These are phyloP conservation scores for Xiphophorus hellerii DNA, from an alignment of 2,113 vertebrate genomes.

Conservation along the genomic window DNA sequence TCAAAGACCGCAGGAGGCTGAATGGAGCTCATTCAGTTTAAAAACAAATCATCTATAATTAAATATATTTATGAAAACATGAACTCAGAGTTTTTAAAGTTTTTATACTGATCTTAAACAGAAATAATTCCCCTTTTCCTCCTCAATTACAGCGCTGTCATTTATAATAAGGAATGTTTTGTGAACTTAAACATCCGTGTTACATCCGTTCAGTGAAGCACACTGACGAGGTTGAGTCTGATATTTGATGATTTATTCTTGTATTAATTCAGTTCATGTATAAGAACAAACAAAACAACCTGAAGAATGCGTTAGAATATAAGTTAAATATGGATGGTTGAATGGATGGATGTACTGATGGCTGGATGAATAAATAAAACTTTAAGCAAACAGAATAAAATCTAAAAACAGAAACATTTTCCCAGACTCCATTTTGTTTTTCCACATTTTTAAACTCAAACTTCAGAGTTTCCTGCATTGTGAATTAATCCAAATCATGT, in stretches of 20 bases:
- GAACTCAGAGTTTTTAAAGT: not conserved
- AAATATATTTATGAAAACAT: not conserved
- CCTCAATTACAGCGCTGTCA: too few species aligned
- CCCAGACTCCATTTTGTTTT: not conserved
- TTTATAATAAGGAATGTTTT: not conserved
- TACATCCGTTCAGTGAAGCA: not conserved
- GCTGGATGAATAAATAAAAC: too few species aligned
- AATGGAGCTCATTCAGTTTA: conserved; percentile 1
- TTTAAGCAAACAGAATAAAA: too few species aligned
- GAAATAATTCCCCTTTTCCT: not conserved
- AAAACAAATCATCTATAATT: not conserved
- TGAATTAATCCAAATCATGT: too few species aligned
- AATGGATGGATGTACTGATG: too few species aligned
- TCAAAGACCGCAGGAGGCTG: conserved; percentile 14
- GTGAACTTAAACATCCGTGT: not conserved
- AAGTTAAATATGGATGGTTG: too few species aligned
- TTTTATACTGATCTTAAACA: not conserved
- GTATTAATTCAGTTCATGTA: too few species aligned
- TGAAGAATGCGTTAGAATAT: too few species aligned
- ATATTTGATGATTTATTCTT: too few species aligned
- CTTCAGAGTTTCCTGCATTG: not conserved
- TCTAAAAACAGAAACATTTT: not conserved
- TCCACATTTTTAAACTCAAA: not conserved
- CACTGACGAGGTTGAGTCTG: too few species aligned
- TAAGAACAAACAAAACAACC: too few species aligned